Percentiles rank a stretch among this genome's conserved stretches.
phyloP scores from a whole-genome alignment of 2,888 invertebrate genomes.

The Zygogramma bicolorata region DNA sequence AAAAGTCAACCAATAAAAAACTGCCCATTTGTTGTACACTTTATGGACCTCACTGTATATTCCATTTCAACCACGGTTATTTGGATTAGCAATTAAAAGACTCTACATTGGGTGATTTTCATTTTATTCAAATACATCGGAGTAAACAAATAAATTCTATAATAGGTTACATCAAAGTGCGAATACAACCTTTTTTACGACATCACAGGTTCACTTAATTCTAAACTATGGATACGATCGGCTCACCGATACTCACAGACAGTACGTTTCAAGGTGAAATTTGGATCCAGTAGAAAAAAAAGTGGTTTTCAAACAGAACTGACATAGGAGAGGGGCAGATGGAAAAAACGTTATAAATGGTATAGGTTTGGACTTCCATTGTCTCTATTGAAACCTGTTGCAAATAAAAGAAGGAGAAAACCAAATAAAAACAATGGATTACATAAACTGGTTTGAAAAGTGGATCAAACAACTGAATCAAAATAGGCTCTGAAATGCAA shows the following conservation, averaged over 20 bases:
- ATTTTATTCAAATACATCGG: slow-evolving; percentile 14
- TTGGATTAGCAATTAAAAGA: neutral
- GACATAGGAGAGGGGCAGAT: neutral
- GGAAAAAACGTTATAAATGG: too few species aligned
- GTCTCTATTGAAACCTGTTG: too few species aligned
- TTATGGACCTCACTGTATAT: too few species aligned
- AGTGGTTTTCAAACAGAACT: neutral
- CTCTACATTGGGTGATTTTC: neutral
- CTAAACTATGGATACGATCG: slow-evolving; percentile 37
- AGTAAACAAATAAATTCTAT: slow-evolving; percentile 35
- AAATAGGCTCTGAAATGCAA: too few species aligned
- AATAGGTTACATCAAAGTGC: slow-evolving; percentile 45
- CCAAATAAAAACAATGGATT: too few species aligned
- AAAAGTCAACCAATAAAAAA: too few species aligned
- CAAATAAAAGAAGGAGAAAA: too few species aligned
- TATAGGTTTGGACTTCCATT: too few species aligned
- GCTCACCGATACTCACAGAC: neutral
- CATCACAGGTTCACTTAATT: slow-evolving; percentile 50
- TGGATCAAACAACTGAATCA: too few species aligned
- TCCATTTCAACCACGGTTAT: too few species aligned
- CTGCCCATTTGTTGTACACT: too few species aligned
- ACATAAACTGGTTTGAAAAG: too few species aligned
- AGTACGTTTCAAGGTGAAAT: neutral
- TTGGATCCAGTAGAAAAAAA: neutral
- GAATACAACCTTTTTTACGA: slow-evolving; percentile 54